Evolutionary conservation across 2,113 vertebrate species (phyloP).

Genomic region (Progne subis): DNA sequence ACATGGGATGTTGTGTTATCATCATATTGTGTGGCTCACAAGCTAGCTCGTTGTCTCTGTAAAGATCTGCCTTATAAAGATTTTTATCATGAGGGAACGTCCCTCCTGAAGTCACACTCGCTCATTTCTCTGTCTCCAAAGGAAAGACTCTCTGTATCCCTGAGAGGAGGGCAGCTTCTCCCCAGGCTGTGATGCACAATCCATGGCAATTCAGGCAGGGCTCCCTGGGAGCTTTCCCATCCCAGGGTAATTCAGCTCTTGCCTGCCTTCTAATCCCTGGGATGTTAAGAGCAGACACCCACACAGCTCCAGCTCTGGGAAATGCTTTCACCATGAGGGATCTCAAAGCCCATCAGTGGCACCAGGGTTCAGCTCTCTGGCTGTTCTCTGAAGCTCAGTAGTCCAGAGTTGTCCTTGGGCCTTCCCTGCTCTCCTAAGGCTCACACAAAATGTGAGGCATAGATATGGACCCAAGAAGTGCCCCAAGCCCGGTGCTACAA

Average conservation of each 20-base stretch:
- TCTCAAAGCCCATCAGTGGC: not conserved
- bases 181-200: not conserved
- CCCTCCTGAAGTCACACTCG: not conserved
- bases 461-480: not conserved
- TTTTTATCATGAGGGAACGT: not conserved
- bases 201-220: not conserved
- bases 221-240: not conserved
- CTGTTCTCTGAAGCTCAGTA: not conserved
- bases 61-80: not conserved
- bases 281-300: not conserved
- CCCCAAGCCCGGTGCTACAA: not conserved
- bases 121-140: not conserved
- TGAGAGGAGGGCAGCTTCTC: not conserved
- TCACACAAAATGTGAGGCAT: not conserved
- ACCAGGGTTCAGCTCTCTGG: not conserved
- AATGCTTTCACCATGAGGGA: fast-evolving
- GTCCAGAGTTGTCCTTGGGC: not conserved
- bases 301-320: not conserved
- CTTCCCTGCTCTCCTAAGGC: not conserved
- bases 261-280: not conserved
- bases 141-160: not conserved
- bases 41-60: not conserved
- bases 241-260: not conserved
- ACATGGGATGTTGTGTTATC: not conserved
- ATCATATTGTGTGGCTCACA: not conserved